These are phyloP conservation scores for Alentia gelatinosa DNA, from an alignment of 2,888 invertebrate genomes.

Conservation along the genomic window DNA sequence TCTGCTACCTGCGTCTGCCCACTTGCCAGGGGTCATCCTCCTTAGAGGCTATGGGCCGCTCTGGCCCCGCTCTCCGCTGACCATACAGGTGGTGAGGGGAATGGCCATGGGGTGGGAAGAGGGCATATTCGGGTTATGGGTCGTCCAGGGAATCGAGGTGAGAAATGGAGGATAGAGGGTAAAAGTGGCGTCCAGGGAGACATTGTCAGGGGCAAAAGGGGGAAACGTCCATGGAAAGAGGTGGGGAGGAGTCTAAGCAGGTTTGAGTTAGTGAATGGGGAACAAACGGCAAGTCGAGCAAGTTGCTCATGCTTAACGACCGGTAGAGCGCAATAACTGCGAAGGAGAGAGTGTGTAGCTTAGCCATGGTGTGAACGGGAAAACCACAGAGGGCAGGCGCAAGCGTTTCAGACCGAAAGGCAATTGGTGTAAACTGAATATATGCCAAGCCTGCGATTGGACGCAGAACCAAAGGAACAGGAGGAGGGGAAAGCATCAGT, in stretches of 20 bases:
- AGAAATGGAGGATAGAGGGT: slow-evolving; percentile 3
- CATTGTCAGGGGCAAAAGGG: not conserved
- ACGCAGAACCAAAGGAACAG: not conserved
- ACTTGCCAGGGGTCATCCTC: not conserved
- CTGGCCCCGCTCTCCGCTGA: not conserved
- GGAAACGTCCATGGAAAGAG: not conserved
- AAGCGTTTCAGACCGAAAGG: not conserved
- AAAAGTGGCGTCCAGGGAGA: not conserved
- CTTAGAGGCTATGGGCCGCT: not conserved
- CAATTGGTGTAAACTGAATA: not conserved
- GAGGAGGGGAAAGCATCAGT: no score
- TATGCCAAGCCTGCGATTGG: not conserved
- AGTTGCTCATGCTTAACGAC: not conserved
- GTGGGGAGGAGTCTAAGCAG: not conserved
- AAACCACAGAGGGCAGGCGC: not conserved
- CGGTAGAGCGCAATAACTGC: not conserved
- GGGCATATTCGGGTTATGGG: not conserved
- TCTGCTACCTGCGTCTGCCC: not conserved
- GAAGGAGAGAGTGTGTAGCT: not conserved
- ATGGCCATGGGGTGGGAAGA: not conserved
- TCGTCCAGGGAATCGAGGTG: not conserved
- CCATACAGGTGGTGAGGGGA: not conserved
- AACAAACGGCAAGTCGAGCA: not conserved
- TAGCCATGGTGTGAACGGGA: not conserved
- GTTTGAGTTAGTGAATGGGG: not conserved